Base-by-base conservation (phyloP, 2,113 vertebrate species). In the Bothrops jararaca region DNA sequence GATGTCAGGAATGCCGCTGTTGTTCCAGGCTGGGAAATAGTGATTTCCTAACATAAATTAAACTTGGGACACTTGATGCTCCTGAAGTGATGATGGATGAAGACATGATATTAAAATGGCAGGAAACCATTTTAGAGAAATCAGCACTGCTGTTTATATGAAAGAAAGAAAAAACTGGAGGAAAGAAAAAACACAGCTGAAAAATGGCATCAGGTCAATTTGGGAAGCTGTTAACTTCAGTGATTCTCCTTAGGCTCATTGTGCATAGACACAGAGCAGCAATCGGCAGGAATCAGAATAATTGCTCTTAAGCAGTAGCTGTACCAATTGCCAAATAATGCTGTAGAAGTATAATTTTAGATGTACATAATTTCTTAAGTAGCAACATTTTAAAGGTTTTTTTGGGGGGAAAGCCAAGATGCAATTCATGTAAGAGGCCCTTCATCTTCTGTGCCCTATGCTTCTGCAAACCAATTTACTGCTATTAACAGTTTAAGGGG, bases 1-100 rank as follows among this genome's bases (percentile, higher is more conserved):
- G 89, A 91, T 22, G 34, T 69, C n/a, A 60, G 88, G 69, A 60
- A 89, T 89, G 89, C 34, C 11, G 13, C 42, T 74, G 48, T 15
- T 60, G 90, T 15, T 58, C 74, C 74, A 50, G 86, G 34, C 52
- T 45, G 50, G 48, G 42, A 88, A 34, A 57, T 42, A 39, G 10
- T 45, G 69, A 85, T 52, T 52, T 74, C 22, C 57, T 4, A 74
- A n/a, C 85, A 91, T 91, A 88, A 93, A 93, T 93, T 90, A 93
- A 42, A 18, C 2, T n/a, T 57, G 52, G 52, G 52, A 57, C 23
- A 22, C 90, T 88, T 88, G 42, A n/a, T 48, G 58, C 20, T 69
- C 39, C 10, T 86, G 69, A 74, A 54, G 24, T n/a, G 85, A 45
- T 69, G 48, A 90, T 88, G 57, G 48, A 90, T 93, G 89, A 86